phyloP scores from a whole-genome alignment of 2,888 invertebrate genomes.

The Epistrophella euchroma region DNA sequence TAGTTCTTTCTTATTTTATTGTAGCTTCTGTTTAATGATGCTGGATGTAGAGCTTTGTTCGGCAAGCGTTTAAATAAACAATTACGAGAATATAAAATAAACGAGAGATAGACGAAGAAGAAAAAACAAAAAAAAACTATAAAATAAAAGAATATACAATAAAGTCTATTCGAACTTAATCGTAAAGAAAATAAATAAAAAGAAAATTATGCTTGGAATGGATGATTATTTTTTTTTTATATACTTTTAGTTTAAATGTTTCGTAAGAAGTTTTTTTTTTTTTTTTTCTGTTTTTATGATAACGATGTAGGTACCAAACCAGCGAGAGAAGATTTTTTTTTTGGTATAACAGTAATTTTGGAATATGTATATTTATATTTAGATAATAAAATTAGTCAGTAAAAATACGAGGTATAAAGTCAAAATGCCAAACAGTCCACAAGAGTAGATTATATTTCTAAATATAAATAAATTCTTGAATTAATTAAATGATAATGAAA shows the following conservation, averaged over 20 bases:
- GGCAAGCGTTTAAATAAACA: conserved; percentile 66
- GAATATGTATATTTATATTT: conserved; percentile 21
- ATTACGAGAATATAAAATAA: conserved; percentile 60
- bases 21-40: conserved; percentile 26
- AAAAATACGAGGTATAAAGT: not conserved
- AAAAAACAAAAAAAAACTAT: not conserved
- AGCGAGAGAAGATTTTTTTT: not conserved
- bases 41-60: conserved; percentile 34
- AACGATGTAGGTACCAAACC: conserved; percentile 86
- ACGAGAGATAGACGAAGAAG: conserved; percentile 11
- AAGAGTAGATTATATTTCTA: conserved; percentile 4
- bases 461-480: not conserved
- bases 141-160: conserved; percentile 25
- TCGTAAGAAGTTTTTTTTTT: conserved; percentile 14
- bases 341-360: conserved; percentile 10
- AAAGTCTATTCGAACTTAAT: conserved; percentile 65
- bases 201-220: conserved; percentile 25
- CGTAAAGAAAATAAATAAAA: conserved; percentile 63
- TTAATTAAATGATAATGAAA: conserved; percentile 4
- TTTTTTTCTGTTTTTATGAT: conserved; percentile 86
- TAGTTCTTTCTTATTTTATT: conserved; percentile 9
- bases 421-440: not conserved
- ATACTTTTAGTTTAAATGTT: not conserved
- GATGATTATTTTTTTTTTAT: conserved; percentile 4
- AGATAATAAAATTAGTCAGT: not conserved